phyloP scores from a whole-genome alignment of 2,888 invertebrate species.

The Acrobasis suavella region DNA sequence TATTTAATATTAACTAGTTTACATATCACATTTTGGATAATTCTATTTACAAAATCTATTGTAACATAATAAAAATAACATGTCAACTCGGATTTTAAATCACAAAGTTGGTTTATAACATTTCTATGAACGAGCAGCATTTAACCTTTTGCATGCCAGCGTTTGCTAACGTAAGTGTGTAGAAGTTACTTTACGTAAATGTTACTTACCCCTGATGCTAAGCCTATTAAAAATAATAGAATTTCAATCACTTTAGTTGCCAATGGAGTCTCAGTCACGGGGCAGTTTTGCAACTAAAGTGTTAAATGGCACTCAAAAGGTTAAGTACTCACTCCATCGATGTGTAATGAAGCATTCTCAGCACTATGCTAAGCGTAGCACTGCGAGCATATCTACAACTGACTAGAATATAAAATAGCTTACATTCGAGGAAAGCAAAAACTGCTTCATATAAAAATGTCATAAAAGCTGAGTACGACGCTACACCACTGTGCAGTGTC shows the following conservation, averaged over 20 bases:
- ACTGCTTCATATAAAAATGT: background rate
- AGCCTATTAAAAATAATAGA: too few relatives aligned
- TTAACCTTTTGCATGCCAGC: too few relatives aligned
- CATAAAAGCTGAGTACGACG: background rate
- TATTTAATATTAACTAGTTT: background rate
- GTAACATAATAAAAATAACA: background rate
- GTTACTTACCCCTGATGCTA: too few relatives aligned
- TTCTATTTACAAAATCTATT: background rate
- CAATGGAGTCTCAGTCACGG: too few relatives aligned
- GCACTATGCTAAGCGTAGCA: slow-evolving; percentile 27
- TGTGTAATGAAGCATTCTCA: slow-evolving; percentile 15
- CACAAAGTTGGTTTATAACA: background rate
- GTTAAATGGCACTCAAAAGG: too few relatives aligned
- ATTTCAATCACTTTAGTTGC: too few relatives aligned
- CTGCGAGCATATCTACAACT: slow-evolving; percentile 27
- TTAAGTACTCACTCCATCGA: too few relatives aligned
- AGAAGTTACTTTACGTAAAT: too few relatives aligned
- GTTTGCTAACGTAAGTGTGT: too few relatives aligned
- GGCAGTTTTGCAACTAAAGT: too few relatives aligned
- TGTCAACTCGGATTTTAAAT: background rate
- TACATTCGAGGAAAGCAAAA: background rate
- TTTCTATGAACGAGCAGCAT: background rate
- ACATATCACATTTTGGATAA: background rate
- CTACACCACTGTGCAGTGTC: background rate
- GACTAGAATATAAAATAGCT: slow-evolving; percentile 23